Percentiles rank a stretch among this genome's conserved stretches.
Conservation (phyloP, 2,888 invertebrate genomes). For the Amblyjoppa proteus region DNA sequence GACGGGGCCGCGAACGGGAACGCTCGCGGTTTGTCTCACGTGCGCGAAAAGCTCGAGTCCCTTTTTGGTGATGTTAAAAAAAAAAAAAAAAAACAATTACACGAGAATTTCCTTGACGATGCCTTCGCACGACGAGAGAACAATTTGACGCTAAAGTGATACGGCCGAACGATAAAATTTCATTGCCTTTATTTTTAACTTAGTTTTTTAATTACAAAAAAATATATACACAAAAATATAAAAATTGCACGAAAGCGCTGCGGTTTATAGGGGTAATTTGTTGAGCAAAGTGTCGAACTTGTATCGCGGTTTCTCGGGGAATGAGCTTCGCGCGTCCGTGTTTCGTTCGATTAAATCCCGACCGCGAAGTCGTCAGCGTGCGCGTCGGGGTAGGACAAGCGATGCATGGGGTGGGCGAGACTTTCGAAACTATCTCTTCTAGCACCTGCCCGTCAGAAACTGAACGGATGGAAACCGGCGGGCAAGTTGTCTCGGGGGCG, state of each 20-base stretch:
- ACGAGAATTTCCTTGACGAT: constrained; percentile 12
- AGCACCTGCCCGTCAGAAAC: constrained; percentile 55
- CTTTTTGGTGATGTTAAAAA: background rate
- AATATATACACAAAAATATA: no score
- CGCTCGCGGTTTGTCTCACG: constrained; percentile 16
- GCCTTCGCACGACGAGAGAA: constrained; percentile 12
- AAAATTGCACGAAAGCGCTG: background rate
- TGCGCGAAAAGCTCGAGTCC: background rate
- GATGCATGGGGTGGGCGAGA: background rate
- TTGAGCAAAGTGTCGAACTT: background rate
- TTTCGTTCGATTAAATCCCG: constrained; percentile 32
- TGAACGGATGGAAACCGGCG: constrained; percentile 31
- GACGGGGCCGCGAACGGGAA: constrained; percentile 41
- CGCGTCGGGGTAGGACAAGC: background rate
- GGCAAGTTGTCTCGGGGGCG: constrained; percentile 34
- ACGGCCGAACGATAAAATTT: background rate
- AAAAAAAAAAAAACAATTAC: constrained; percentile 42
- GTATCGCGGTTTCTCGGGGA: background rate
- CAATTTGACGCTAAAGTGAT: background rate
- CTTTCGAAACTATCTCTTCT: constrained; percentile 54
- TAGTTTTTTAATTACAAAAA: no score
- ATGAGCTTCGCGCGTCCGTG: background rate
- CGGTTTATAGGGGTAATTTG: background rate
- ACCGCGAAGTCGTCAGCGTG: constrained; percentile 1
- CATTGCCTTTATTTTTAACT: background rate